These are phyloP conservation scores for Rhopalosiphum nymphaeae DNA, from an alignment of 2,888 invertebrate species.

Conservation along the genomic window DNA sequence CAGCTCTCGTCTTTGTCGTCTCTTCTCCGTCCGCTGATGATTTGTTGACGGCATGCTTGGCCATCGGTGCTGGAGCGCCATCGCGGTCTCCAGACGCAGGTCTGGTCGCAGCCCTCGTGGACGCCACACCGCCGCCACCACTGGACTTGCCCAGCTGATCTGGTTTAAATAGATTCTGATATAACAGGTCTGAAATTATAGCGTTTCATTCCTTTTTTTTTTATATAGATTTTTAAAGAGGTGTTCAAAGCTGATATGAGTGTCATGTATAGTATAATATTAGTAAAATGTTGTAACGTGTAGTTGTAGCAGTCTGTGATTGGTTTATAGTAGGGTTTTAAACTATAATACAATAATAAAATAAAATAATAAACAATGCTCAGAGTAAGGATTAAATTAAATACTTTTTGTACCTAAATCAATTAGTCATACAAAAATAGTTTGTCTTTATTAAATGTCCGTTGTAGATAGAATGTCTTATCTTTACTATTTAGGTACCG, in stretches of 20 bases:
- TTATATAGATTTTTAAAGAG: background rate
- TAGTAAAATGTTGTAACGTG: background rate
- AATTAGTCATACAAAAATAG: too few relatives aligned
- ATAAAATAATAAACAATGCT: too few relatives aligned
- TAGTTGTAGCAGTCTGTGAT: background rate
- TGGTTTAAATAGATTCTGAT: conserved; percentile 62
- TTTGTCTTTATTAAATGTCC: too few relatives aligned
- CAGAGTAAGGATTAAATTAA: too few relatives aligned
- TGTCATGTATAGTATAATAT: background rate
- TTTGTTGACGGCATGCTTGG: conserved; percentile 56
- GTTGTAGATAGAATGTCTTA: too few relatives aligned
- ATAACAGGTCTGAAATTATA: conserved; percentile 63
- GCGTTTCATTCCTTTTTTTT: conserved; percentile 5
- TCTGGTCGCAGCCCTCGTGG: conserved; percentile 13
- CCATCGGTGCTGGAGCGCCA: conserved; percentile 11
- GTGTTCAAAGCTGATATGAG: background rate
- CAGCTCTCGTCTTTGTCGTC: conserved; percentile 41
- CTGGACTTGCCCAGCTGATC: conserved; percentile 43
- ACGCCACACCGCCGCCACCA: background rate
- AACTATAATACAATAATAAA: too few relatives aligned
- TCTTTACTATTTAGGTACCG: too few relatives aligned
- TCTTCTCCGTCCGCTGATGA: conserved; percentile 19
- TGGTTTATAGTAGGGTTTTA: background rate
- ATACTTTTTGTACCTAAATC: too few relatives aligned
- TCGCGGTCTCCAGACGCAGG: background rate